Evolutionary conservation across 1,140 invertebrate genomes (phyloP), one percentile per base, ranked within the genome.

Genomic region (Macrobrachium rosenbergii): DNA sequence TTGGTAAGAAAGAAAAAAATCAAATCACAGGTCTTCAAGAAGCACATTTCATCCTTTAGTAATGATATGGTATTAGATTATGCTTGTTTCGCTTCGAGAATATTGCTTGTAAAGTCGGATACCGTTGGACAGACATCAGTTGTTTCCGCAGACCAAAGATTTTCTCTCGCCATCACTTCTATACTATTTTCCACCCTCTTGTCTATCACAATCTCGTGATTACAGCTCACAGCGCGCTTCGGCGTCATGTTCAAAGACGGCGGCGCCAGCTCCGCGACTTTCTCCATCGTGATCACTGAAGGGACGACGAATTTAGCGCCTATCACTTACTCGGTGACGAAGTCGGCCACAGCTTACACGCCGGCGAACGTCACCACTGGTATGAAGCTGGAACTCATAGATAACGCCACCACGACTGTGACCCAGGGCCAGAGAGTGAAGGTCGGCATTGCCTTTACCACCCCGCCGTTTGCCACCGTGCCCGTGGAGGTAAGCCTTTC

Each of bases 401-500:
- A 62, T 11, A 72, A 62, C 52, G n/a, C 28, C 17, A 63, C 79
- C 17, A 16, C 10, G 0, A 76, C 58, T 1, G 84, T 81, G 21
- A 81, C 58, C 2, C 84, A 77, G 11, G 84, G 84, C 0, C 10
- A 37, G 28, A 28, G 69, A 67, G 10, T 69, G 0, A 75, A 63
- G 77, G 8, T 19, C 16, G 84, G 78, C 5, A 16, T 87, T 28
- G 52, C 23, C 7, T 21, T 87, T 21, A 81, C 84, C 23, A 14
- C 80, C 17, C 67, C 84, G 17, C 75, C 17, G 59, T 77, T 60
- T 17, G 43, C 63, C 37, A 81, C 78, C 19, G 16, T 59, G 1
- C n/a, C 43, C 0, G 16, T 81, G 5, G 84, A 87, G 84, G 84
- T 87, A n/a, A 19, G 84, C 14, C 2, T 19, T 45, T 72, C 43